phyloP scores from a whole-genome alignment of 2,888 invertebrate species.

The Himalopsyche tibetana region DNA sequence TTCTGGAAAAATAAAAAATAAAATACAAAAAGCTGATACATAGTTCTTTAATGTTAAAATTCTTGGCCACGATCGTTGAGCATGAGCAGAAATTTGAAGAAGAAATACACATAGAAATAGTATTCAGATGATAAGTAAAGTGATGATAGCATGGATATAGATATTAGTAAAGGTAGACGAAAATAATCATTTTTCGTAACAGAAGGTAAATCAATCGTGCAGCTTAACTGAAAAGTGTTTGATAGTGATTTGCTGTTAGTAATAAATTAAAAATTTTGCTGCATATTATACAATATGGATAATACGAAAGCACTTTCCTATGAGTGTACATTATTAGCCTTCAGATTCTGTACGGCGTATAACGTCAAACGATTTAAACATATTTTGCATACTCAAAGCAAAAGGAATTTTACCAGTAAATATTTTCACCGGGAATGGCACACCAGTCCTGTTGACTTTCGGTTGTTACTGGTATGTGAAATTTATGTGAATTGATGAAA shows the following conservation, averaged over 20 bases:
- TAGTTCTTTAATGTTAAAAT: no score
- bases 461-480: background rate
- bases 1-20: no score
- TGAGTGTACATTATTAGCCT: constrained; percentile 3
- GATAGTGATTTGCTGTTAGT: background rate
- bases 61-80: no score
- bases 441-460: constrained; percentile 6
- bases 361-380: constrained; percentile 31
- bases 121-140: no score
- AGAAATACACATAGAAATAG: no score
- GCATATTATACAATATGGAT: background rate
- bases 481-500: no score
- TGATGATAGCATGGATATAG: no score
- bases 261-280: background rate
- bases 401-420: constrained; percentile 21
- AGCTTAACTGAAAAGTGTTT: background rate
- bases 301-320: background rate
- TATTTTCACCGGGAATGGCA: background rate
- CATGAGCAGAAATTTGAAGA: no score
- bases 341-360: background rate
- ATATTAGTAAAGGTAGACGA: no score
- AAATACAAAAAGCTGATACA: no score
- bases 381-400: constrained; percentile 8
- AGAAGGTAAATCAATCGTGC: background rate
- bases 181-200: no score